Evolutionary conservation across 2,113 vertebrate genomes (phyloP).

Genomic region (Cichladusa arquata): DNA sequence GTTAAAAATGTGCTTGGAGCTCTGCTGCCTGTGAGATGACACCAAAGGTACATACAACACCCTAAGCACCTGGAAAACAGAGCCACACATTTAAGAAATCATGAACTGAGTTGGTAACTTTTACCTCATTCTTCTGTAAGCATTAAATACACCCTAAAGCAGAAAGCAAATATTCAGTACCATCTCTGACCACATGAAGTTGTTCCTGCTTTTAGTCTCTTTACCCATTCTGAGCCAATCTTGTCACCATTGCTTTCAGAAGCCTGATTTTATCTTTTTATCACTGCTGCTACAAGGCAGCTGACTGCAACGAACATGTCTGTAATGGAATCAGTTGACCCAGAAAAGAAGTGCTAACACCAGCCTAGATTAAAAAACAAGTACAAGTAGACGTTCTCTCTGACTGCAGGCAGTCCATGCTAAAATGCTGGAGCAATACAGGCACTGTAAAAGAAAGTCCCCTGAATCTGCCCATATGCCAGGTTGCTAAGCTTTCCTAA

Average conservation of each 20-base stretch:
- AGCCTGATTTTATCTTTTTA: conserved; percentile 30
- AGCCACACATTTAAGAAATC: not conserved
- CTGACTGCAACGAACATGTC: not conserved
- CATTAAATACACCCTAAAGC: not conserved
- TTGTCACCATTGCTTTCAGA: not conserved
- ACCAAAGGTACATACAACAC: not conserved
- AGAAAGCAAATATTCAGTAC: not conserved
- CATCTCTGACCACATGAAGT: not conserved
- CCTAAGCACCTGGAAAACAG: not conserved
- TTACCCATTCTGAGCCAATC: not conserved
- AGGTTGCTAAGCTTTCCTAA: not conserved
- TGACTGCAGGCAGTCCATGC: not conserved
- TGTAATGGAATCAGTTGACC: conserved; percentile 32
- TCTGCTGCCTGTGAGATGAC: not conserved
- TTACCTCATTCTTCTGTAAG: not conserved
- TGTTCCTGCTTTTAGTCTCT: not conserved
- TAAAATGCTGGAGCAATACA: not conserved
- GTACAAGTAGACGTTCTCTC: not conserved
- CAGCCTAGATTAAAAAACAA: not conserved
- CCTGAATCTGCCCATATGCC: not conserved
- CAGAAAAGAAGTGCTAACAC: conserved; percentile 13
- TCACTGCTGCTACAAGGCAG: conserved; percentile 13
- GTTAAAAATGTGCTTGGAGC: not conserved
- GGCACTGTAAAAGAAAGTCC: not conserved
- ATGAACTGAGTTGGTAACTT: not conserved